Conservation (phyloP, 2,113 vertebrate species). For the Planiliza haematocheilus region DNA sequence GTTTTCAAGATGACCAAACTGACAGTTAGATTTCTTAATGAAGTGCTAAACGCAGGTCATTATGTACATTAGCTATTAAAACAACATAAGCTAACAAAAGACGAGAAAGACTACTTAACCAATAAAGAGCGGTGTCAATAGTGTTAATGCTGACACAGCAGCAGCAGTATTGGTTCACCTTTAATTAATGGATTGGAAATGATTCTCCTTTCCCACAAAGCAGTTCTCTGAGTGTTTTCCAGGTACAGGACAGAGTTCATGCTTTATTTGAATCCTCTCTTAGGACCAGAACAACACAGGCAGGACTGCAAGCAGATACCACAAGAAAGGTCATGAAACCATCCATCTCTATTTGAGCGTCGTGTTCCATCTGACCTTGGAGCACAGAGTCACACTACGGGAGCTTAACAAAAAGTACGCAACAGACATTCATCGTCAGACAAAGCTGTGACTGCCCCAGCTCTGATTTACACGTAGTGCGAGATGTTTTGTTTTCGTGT, state of each 20-base stretch:
- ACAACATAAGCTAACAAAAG: slow-evolving; percentile 27
- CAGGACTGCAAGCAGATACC: slow-evolving; percentile 9
- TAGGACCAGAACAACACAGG: slow-evolving; percentile 12
- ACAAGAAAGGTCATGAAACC: slow-evolving; percentile 5
- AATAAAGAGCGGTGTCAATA: background rate
- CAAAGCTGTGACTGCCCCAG: too few species aligned
- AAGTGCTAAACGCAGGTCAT: slow-evolving; percentile 34
- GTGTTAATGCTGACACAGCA: slow-evolving; percentile 14
- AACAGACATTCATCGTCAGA: too few species aligned
- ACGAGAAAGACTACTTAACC: slow-evolving; percentile 11
- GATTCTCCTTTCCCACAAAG: background rate
- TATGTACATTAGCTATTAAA: slow-evolving; percentile 19
- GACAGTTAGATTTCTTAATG: slow-evolving; percentile 13
- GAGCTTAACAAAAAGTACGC: too few species aligned
- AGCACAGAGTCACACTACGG: too few species aligned
- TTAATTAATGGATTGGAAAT: slow-evolving; percentile 12
- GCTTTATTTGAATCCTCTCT: slow-evolving; percentile 13
- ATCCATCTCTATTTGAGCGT: slow-evolving; percentile 21
- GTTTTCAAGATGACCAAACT: background rate
- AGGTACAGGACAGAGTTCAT: background rate
- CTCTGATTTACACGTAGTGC: too few species aligned
- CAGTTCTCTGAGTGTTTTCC: slow-evolving; percentile 5
- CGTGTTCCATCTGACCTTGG: too few species aligned
- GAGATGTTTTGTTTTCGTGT: too few species aligned
- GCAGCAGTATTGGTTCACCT: slow-evolving; percentile 16